Evolutionary conservation across 2,888 invertebrate species (phyloP), one percentile per base, ranked within the genome.

Genomic region (Parochlus steinenii): DNA sequence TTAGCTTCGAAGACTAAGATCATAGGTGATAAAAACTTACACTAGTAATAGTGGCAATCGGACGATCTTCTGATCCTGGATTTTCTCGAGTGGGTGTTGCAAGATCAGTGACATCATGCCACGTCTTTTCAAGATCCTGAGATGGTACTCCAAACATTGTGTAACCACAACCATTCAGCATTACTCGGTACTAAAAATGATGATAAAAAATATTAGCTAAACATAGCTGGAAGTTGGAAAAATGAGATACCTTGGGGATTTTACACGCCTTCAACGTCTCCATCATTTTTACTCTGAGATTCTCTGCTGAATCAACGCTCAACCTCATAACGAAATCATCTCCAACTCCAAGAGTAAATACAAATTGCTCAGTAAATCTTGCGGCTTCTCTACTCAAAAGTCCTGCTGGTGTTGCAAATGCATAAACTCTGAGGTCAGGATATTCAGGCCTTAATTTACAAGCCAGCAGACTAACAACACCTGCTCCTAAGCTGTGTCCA

Each of bases 291-390:
- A 74, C 75, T 44, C 81, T 62, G 12, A 82, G 63, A 50, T 79
- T 76, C 55, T 82, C 81, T 41, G 72, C 70, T 49, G 76, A 76
- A 50, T 75, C 77, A 38, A 83, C 74, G 44, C 81, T 75, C 26
- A 87, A 66, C 45, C 87, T 63, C 69, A 86, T 82, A 26, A 90
- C 79, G 43, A 89, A 66, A 55, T 92, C 90, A 54, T 87, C 83
- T 1, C 90, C 90, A 0, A 87, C 69, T 4, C 89, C 79, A 17
- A 90, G 67, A 1, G 85, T 79, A 54, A 86, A 69, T 39, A 83
- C 75, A 57, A 85, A 87, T 43, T 74, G 71, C 55, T 85, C 80
- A 8, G 79, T 75, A 45, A 71, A 63, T 43, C 68, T 62, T 3
- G 80, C 78, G 15, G 78, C 78, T 49, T 78, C 78, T 17, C 75